phyloP scores from a whole-genome alignment of 2,113 vertebrate species.

The Parus major region DNA sequence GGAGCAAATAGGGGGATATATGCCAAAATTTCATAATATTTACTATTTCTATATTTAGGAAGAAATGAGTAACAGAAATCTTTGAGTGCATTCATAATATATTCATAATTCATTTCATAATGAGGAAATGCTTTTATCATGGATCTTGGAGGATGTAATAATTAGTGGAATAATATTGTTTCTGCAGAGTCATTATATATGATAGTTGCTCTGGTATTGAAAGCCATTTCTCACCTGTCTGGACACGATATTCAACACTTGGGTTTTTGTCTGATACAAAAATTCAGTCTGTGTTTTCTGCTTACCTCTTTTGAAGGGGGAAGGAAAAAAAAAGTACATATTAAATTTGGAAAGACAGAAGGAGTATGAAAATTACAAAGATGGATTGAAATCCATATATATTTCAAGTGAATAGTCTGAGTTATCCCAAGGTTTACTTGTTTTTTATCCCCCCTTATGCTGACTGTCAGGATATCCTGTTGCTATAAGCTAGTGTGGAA shows the following conservation, averaged over 20 bases:
- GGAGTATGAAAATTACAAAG: not conserved
- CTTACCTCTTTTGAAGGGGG: not conserved
- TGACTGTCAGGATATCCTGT: not conserved
- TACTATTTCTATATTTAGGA: not conserved
- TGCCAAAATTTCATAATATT: not conserved
- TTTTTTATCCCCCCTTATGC: not conserved
- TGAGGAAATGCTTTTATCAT: not conserved
- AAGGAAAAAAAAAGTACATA: too few species aligned
- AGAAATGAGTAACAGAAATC: not conserved
- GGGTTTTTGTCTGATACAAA: not conserved
- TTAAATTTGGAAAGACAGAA: not conserved
- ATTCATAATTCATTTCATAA: not conserved
- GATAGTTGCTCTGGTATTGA: not conserved
- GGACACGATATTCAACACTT: not conserved
- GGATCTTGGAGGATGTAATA: not conserved
- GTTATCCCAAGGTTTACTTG: not conserved
- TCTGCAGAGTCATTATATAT: not conserved
- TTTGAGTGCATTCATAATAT: too few species aligned
- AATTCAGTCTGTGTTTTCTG: not conserved
- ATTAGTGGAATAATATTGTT: not conserved
- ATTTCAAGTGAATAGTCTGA: not conserved
- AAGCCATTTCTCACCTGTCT: not conserved
- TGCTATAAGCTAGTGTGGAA: slow-evolving; percentile 19
- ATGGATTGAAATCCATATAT: not conserved
- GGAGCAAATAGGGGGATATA: not conserved